Evolutionary conservation across 2,113 vertebrate species (phyloP).

Genomic region (Gopherus flavomarginatus): DNA sequence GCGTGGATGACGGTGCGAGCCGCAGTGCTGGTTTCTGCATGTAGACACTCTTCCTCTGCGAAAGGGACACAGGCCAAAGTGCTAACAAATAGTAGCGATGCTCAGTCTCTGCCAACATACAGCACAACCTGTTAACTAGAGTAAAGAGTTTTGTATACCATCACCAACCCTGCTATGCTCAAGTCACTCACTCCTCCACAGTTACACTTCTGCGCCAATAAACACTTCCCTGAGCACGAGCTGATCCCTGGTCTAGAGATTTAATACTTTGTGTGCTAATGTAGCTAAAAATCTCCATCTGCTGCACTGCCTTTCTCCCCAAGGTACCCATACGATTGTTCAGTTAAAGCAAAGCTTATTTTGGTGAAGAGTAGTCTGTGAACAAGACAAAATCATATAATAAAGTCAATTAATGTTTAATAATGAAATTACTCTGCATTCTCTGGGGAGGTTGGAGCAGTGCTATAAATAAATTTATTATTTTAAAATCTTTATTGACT

Average conservation of each 20-base stretch:
- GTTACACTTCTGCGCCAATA: background rate
- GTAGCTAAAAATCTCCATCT: background rate
- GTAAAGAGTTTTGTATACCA: background rate
- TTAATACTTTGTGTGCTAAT: background rate
- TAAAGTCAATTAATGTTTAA: conserved; percentile 38
- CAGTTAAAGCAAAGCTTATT: background rate
- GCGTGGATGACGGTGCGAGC: background rate
- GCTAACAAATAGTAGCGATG: background rate
- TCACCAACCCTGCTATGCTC: background rate
- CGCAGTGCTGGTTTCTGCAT: too few species aligned
- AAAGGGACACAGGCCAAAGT: background rate
- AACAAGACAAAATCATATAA: conserved; percentile 40
- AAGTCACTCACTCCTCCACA: background rate
- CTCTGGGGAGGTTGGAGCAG: background rate
- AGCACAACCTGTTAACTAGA: background rate
- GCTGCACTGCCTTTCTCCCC: background rate
- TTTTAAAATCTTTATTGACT: conserved; percentile 28
- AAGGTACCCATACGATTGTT: background rate
- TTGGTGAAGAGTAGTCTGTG: conserved; percentile 40
- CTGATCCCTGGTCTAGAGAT: background rate
- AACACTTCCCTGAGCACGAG: background rate
- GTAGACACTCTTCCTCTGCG: background rate
- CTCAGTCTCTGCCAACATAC: too few species aligned
- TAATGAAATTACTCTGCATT: conserved; percentile 29
- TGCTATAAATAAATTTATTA: background rate